A percentile compares a stretch with the other conserved stretches of the same genome.
These are phyloP conservation scores for Lithophane leautieri DNA, from an alignment of 2,888 invertebrate genomes.

Conservation along the genomic window DNA sequence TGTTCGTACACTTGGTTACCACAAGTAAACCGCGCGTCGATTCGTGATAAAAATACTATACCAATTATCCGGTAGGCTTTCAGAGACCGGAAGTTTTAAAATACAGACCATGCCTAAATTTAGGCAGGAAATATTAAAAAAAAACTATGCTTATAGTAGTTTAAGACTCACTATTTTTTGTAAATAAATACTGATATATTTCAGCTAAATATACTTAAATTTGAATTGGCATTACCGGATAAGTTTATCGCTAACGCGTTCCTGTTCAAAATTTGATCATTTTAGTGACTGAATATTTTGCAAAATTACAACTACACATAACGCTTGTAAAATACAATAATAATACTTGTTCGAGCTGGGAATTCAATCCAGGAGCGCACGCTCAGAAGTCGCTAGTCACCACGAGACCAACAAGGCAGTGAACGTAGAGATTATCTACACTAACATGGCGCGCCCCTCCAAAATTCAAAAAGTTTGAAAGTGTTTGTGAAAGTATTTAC, in stretches of 20 bases:
- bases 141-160: slow-evolving; percentile 6
- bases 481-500: too few species aligned
- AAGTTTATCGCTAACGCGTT: too few species aligned
- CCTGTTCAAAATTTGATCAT: not conserved
- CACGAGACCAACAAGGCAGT: too few species aligned
- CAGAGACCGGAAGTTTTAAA: not conserved
- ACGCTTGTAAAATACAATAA: not conserved
- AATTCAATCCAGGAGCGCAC: too few species aligned
- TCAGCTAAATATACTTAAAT: not conserved
- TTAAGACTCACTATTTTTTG: slow-evolving; percentile 1
- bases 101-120: not conserved
- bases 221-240: not conserved
- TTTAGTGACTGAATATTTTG: not conserved
- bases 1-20: too few species aligned
- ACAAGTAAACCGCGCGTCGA: too few species aligned
- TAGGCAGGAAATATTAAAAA: not conserved
- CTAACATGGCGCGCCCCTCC: too few species aligned
- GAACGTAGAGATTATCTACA: too few species aligned
- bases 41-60: too few species aligned
- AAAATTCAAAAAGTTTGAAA: too few species aligned
- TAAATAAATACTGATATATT: not conserved
- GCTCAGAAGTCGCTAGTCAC: too few species aligned
- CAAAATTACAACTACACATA: not conserved
- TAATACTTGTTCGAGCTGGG: not conserved
- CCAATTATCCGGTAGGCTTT: not conserved